These are phyloP conservation scores for Heteractis magnifica DNA, from an alignment of 92 coral and sea anemone species.

Conservation along the genomic window DNA sequence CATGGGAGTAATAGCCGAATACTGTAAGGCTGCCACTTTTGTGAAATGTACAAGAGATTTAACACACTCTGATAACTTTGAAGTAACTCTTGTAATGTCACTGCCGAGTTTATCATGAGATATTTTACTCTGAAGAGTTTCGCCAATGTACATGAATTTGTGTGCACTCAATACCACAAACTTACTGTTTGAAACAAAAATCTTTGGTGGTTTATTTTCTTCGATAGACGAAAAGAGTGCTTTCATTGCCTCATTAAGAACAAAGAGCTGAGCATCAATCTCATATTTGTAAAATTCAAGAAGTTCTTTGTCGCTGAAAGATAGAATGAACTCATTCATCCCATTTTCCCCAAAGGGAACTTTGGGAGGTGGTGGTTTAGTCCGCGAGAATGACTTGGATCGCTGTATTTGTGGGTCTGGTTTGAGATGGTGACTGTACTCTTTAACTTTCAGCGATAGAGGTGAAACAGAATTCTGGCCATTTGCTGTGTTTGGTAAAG, in stretches of 20 bases:
- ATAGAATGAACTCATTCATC: constrained; percentile 60
- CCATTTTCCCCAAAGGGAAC: constrained; percentile 42
- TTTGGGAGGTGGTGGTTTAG: constrained; percentile 41
- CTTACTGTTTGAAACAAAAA: constrained; percentile 93
- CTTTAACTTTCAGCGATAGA: constrained; percentile 16
- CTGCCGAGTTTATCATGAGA: constrained; percentile 54
- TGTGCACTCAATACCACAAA: constrained; percentile 96
- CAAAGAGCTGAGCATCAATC: constrained; percentile 89
- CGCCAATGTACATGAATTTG: constrained; percentile 92
- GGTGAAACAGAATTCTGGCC: constrained; percentile 37
- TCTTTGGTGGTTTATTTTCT: constrained; percentile 77
- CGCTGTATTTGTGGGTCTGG: constrained; percentile 28
- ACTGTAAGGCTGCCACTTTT: constrained; percentile 89
- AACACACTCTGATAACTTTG: constrained; percentile 70
- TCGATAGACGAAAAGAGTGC: constrained; percentile 78
- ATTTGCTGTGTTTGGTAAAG: constrained; percentile 55
- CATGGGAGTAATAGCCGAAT: constrained; percentile 79
- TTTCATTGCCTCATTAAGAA: constrained; percentile 89
- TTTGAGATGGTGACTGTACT: constrained; percentile 12
- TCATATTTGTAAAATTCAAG: constrained; percentile 83
- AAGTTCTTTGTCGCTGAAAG: constrained; percentile 77
- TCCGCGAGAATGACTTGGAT: constrained; percentile 37
- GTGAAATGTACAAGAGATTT: constrained; percentile 74
- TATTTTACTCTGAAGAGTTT: constrained; percentile 73
- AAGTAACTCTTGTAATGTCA: constrained; percentile 60